phyloP scores from a whole-genome alignment of 2,113 vertebrate genomes.

The Takifugu bimaculatus region DNA sequence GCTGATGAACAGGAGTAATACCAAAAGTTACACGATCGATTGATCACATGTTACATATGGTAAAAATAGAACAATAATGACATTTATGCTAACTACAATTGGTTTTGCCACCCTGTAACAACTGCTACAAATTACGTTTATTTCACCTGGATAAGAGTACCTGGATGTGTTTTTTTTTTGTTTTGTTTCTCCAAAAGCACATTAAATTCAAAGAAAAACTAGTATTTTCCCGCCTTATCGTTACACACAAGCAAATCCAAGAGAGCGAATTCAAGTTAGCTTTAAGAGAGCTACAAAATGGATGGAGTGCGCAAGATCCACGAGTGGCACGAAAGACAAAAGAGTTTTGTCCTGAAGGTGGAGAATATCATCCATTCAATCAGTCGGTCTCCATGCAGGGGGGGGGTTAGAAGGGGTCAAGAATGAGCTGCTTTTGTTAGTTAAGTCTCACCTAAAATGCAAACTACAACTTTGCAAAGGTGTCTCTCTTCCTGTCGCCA shows the following conservation, averaged over 20 bases:
- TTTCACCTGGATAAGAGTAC: conserved; percentile 79
- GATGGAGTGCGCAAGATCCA: conserved; percentile 25
- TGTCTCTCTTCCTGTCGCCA: no score
- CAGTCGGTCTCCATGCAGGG: conserved; percentile 60
- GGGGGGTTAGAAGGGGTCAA: conserved; percentile 8
- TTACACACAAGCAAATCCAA: conserved; percentile 49
- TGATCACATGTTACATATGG: conserved; percentile 24
- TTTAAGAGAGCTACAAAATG: conserved; percentile 20
- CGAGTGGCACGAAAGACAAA: conserved; percentile 48
- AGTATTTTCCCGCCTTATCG: not conserved
- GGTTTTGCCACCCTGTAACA: conserved; percentile 73
- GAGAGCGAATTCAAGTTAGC: conserved; percentile 17
- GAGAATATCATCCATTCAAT: conserved; percentile 25
- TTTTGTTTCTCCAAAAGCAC: conserved; percentile 50
- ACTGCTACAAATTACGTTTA: conserved; percentile 73
- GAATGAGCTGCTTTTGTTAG: conserved; percentile 4
- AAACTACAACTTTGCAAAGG: no score
- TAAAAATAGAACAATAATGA: conserved; percentile 51
- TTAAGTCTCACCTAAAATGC: not conserved
- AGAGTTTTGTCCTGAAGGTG: conserved; percentile 62
- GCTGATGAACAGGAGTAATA: conserved; percentile 17
- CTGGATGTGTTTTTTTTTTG: conserved; percentile 68
- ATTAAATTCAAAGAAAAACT: no score
- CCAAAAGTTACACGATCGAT: conserved; percentile 52
- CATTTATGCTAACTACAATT: conserved; percentile 44